Evolutionary conservation across 2,797 vertebrate species (phyloP).

Genomic region (Champsocephalus esox): DNA sequence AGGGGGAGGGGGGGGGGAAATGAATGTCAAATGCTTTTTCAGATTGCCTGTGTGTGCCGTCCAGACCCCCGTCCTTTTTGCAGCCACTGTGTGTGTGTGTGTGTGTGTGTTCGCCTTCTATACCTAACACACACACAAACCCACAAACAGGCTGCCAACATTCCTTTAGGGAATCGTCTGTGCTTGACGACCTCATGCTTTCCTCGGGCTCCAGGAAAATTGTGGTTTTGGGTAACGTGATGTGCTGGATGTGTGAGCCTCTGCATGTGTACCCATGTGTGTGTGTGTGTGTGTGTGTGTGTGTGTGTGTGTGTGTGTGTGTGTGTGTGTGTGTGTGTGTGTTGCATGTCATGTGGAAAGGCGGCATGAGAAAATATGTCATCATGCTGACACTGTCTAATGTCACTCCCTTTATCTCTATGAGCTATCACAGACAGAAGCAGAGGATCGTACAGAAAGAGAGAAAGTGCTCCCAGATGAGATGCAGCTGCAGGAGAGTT

Average conservation of each 20-base stretch:
- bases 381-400: constrained; percentile 49
- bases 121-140: constrained; percentile 21
- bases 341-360: constrained; percentile 25
- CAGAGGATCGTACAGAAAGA: constrained; percentile 24
- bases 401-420: constrained; percentile 45
- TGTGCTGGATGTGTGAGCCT: constrained; percentile 21
- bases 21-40: constrained; percentile 62
- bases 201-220: constrained; percentile 59
- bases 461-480: constrained; percentile 25
- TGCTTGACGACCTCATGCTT: constrained; percentile 44
- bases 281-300: constrained; percentile 10
- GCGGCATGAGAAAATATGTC: constrained; percentile 39
- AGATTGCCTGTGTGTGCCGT: constrained; percentile 34
- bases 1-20: neutral
- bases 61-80: constrained; percentile 24
- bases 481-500: constrained; percentile 44
- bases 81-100: constrained; percentile 1
- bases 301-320: constrained; percentile 12
- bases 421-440: constrained; percentile 32
- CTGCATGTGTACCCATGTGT: neutral
- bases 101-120: constrained; percentile 40
- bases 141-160: constrained; percentile 44
- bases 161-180: constrained; percentile 52
- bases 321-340: constrained; percentile 3
- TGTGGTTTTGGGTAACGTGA: constrained; percentile 53